Conservation (phyloP, 2,113 vertebrate genomes). For the Antechinus stuartii region DNA sequence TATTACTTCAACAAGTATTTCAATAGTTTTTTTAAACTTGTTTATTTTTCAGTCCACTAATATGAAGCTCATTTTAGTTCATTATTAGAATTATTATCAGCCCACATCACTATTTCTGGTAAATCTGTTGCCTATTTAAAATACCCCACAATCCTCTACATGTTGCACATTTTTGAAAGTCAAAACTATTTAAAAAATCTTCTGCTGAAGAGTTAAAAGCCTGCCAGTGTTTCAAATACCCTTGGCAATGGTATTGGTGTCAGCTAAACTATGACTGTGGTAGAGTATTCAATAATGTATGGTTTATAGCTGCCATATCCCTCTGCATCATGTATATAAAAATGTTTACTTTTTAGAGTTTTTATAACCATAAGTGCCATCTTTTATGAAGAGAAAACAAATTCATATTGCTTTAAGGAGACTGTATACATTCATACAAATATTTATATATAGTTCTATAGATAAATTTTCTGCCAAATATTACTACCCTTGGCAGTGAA, state of each 20-base stretch:
- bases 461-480: not conserved
- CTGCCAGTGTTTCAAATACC: not conserved
- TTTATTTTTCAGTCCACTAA: not conserved
- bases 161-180: not conserved
- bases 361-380: not conserved
- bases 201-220: not conserved
- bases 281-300: not conserved
- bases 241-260: not conserved
- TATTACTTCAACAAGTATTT: not conserved
- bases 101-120: not conserved
- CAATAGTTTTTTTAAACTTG: not conserved
- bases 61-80: not conserved
- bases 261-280: not conserved
- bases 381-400: not conserved
- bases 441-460: not conserved
- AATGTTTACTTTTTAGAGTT: not conserved
- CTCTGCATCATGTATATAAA: not conserved
- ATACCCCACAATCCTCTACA: not conserved
- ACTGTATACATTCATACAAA: not conserved
- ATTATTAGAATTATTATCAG: not conserved
- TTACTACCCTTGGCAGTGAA: not conserved
- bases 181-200: rapidly evolving
- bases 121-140: not conserved
- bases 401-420: not conserved
- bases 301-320: not conserved